Evolutionary conservation across 2,113 vertebrate species (phyloP).

Genomic region (Albula goreensis): DNA sequence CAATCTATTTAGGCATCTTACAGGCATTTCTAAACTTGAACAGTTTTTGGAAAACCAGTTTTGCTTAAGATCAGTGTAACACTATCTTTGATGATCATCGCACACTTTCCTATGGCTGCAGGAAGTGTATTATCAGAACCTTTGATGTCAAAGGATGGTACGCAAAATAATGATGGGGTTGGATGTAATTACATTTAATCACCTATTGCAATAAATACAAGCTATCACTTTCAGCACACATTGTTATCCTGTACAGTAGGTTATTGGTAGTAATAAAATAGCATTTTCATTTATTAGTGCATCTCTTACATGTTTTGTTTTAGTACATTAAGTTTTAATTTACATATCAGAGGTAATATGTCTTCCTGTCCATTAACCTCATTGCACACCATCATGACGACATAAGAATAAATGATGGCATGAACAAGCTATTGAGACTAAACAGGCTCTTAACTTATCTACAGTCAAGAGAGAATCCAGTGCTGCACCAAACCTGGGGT

Average conservation of each 20-base stretch:
- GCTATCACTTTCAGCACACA: background rate
- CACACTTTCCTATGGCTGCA: background rate
- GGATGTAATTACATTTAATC: background rate
- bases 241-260: background rate
- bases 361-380: background rate
- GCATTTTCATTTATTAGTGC: background rate
- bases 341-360: background rate
- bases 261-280: background rate
- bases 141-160: background rate
- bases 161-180: background rate
- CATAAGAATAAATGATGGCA: no score
- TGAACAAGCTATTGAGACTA: no score
- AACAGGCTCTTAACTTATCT: no score
- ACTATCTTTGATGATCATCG: no score
- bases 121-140: background rate
- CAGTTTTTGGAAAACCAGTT: no score
- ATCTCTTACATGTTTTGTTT: background rate
- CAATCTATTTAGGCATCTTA: no score
- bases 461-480: no score
- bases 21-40: no score
- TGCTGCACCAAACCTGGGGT: no score
- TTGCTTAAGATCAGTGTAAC: no score
- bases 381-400: background rate
- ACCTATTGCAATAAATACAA: background rate
- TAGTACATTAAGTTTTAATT: background rate